These are phyloP conservation scores for Oscheius sp. DNA, from an alignment of 2,888 invertebrate species.

Conservation along the genomic window DNA sequence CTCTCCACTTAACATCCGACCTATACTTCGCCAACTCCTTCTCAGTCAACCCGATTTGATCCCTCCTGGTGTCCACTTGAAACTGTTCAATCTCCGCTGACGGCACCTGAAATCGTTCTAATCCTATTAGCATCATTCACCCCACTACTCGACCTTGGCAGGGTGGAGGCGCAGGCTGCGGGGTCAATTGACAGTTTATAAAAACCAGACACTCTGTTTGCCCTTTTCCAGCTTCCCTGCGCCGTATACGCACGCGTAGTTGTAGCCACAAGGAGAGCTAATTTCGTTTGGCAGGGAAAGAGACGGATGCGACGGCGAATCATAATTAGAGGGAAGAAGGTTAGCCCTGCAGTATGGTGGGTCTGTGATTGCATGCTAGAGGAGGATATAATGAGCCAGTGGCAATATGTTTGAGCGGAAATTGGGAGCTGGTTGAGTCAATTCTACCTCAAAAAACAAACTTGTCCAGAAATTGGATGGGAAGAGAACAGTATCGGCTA, in stretches of 20 bases:
- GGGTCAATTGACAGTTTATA: background rate
- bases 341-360: too few species aligned
- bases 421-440: background rate
- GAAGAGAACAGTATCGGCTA: too few species aligned
- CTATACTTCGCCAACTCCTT: slow-evolving; percentile 17
- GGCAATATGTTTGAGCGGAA: background rate
- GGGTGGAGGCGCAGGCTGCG: background rate
- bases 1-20: slow-evolving; percentile 1
- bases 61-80: background rate
- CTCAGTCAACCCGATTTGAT: slow-evolving; percentile 23
- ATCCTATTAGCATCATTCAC: slow-evolving; percentile 15
- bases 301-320: background rate
- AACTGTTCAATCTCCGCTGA: slow-evolving; percentile 14
- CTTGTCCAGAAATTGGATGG: too few species aligned
- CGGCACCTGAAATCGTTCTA: slow-evolving; percentile 22
- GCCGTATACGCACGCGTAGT: background rate
- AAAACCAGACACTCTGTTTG: background rate
- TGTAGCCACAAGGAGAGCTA: background rate
- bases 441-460: background rate
- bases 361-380: too few species aligned
- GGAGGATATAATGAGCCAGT: too few species aligned
- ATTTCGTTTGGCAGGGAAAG: background rate
- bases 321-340: slow-evolving; percentile 19
- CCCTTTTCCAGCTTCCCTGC: background rate
- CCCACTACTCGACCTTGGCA: slow-evolving; percentile 17